Conservation (phyloP, 2,113 vertebrate genomes). For the Ailuropoda melanoleuca region DNA sequence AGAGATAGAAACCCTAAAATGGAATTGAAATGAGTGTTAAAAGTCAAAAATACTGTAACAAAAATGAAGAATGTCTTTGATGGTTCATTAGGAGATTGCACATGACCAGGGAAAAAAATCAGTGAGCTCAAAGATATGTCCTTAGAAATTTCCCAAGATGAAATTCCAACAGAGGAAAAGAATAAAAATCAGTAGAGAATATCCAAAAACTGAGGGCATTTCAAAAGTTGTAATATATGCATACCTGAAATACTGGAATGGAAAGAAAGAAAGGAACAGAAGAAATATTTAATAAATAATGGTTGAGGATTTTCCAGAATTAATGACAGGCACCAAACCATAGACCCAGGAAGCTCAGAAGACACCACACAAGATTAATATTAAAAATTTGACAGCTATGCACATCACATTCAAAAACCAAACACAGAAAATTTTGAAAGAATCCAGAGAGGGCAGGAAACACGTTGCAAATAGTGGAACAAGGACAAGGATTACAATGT, state of each 20-base stretch:
- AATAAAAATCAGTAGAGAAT: neutral
- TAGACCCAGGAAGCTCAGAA: neutral
- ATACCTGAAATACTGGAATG: neutral
- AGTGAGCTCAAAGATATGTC: neutral
- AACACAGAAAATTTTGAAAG: neutral
- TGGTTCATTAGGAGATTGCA: neutral
- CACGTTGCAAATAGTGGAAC: neutral
- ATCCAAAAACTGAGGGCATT: neutral
- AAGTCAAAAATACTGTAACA: neutral
- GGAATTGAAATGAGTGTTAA: neutral
- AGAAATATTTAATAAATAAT: constrained; percentile 5
- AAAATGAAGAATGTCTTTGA: neutral
- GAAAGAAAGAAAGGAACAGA: neutral
- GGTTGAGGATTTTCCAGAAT: neutral
- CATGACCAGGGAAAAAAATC: neutral
- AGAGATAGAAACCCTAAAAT: neutral
- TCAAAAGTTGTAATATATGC: neutral
- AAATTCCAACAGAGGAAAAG: neutral
- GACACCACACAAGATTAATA: neutral
- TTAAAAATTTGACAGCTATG: neutral
- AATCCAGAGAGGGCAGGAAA: neutral
- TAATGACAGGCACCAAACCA: neutral
- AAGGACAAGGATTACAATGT: neutral
- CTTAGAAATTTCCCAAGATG: neutral
- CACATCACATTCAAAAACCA: neutral